Evolutionary conservation across 2,888 invertebrate species (phyloP), one percentile per base, ranked within the genome.

Genomic region (Margaritifera margaritifera): DNA sequence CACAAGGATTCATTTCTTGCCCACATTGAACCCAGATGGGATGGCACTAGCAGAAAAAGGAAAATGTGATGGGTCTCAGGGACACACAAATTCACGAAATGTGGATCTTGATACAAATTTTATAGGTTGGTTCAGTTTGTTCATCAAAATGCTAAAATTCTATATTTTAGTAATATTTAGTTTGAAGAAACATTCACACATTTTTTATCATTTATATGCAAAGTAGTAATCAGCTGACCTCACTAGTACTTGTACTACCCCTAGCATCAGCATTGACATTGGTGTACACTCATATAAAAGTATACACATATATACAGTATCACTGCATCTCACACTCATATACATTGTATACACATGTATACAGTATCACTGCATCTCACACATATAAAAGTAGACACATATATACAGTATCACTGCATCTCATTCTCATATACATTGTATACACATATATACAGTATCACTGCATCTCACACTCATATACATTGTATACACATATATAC

Each of bases 21-120:
- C 87, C 4, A 75, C 83, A 0, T 63, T 87, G 62, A 88, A 89
- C 68, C 86, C 87, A 11, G 89, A 89, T 75, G 88, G 87, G 15
- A 79, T 83, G 2, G 64, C 68, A 20, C 70, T 73, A 27, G 79
- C 85, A 11, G 72, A 69, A 6, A 65, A 71, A n/a, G 81, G 78
- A 19, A 70, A 77, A 31, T 88, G 88, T 77, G 68, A 72, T 8
- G 75, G 75, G 4, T 71, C 59, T 6, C 51, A 60, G 2, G 87
- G 87, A 8, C 75, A 79, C 50, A 69, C 61, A 11, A 88, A 87
- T 64, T 63, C 74, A 50, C 71, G 84, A 52, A 72, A 77, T 54
- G 74, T 83, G 4, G 85, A 88, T 62, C 75, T 88, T 31, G 81
- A 84, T 68, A 71, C 64, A 25, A 81, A 83, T 56, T 88, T 87